Conservation (phyloP, 1,140 invertebrate species). For the Ips nitidus region DNA sequence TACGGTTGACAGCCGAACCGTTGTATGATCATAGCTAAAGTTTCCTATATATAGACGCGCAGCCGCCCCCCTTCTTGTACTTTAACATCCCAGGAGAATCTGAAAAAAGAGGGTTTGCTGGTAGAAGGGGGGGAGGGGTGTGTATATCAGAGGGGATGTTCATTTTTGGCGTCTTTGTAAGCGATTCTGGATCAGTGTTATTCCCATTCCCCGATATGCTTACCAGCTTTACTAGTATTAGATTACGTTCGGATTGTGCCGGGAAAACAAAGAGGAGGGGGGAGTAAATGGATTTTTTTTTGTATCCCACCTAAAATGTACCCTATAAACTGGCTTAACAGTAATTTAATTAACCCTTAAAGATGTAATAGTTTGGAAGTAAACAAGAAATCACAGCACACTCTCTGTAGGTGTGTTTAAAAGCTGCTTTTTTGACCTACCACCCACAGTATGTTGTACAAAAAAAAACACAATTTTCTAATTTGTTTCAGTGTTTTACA, state of each 20-base stretch:
- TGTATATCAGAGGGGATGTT: constrained; percentile 45
- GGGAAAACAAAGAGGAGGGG: neutral
- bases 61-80: constrained; percentile 12
- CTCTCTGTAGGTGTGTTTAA: too few species aligned
- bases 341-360: too few species aligned
- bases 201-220: constrained; percentile 47
- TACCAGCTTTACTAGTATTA: constrained; percentile 49
- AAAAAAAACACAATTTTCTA: too few species aligned
- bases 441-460: too few species aligned
- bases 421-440: too few species aligned
- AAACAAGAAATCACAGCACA: too few species aligned
- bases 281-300: constrained; percentile 36
- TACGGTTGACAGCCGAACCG: constrained; percentile 23
- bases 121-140: constrained; percentile 42
- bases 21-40: constrained; percentile 25
- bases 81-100: neutral
- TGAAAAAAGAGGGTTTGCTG: constrained; percentile 2
- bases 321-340: too few species aligned
- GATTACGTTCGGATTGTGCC: constrained; percentile 43
- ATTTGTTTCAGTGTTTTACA: neutral
- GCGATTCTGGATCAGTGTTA: constrained; percentile 54
- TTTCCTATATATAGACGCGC: constrained; percentile 6
- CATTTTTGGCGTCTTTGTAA: constrained; percentile 54
- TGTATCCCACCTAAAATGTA: neutral
- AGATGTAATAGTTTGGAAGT: too few species aligned